Evolutionary conservation across 2,113 vertebrate genomes (phyloP), one percentile per base, ranked within the genome.

Genomic region (Talpa occidentalis): DNA sequence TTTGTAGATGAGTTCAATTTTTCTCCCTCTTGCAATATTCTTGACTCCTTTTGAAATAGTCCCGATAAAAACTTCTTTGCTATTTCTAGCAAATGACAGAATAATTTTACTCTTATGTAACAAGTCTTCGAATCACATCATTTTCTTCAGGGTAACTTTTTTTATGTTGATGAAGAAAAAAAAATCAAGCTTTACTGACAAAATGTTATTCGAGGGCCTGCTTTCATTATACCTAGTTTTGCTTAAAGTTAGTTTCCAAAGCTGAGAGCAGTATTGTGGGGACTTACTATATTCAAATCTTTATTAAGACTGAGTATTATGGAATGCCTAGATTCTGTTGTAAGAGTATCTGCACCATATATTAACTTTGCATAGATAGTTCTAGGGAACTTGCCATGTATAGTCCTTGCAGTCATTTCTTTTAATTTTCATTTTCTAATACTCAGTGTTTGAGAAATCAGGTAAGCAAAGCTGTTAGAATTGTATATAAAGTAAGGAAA

Each of bases 361-460:
- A 10, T 35, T 28, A 54, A 32, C 47, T 67, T 30, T 30, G 30
- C 3, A 76, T 22, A 44, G 24, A 30, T 30, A 30, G 10, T 28
- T 67, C 15, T 42, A 44, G 12, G 22, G 12, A 67, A 67, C 3
- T 24, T 14, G 6, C 11, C 42, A 42, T 66, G 10, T 3, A 10
- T n/a, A 21, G 52, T 83, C 21, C n/a, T 80, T 72, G 26, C 3
- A 73, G 22, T 0, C 15, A 21, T 54, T 40, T 10, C 32, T 74
- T 91, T 91, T 52, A 40, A 11, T 81, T 89, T 78, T 28, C 28
- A 59, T 79, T 94, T 49, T 24, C 19, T 94, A 44, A 82, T 94
- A 28, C n/a, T 60, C 35, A 80, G 24, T 87, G 40, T 62, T 87
- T 86, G 82, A 87, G 60, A 79, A 83, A 72, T 42, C 67, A 54